Base-by-base conservation (phyloP, 2,797 vertebrate genomes). In the Gallinago nigripennis region DNA sequence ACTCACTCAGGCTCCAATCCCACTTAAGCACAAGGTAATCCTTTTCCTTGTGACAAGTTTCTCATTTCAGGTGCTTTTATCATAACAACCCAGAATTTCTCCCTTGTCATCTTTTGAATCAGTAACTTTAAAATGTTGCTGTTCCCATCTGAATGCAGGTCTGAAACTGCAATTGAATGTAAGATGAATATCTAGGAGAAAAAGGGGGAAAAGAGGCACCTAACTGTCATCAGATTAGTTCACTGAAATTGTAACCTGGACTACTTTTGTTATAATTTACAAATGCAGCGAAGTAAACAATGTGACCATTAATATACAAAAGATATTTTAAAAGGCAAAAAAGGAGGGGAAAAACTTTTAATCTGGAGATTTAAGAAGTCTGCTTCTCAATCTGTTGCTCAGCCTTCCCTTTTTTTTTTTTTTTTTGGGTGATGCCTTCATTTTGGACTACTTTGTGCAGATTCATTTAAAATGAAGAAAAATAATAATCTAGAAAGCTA, bases 41-140 rank as follows among this genome's bases (percentile, higher is more conserved):
- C 90, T 66, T 96, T 92, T 95, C 72, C 64, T 95, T 69, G 58
- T 86, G 82, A 95, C 71, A 95, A 63, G 39, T 95, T 97, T 97
- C 85, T 97, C 64, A 95, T 89, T 94, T 95, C 57, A 61, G 60
- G 65, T 73, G 69, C 84, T 92, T 92, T 91, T 65, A 84, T 80
- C 20, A 85, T 92, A 97, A 96, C 72, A 64, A 58, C 72, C 18
- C 54, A 75, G 76, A 95, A 95, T 94, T 94, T 97, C 71, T 97
- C 93, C 79, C 86, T 95, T 93, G 78, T 68, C 61, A 91, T 96
- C 75, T 94, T 96, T 95, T 96, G 94, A 97, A 97, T 96, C 91
- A 87, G 76, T 97, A 97, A 85, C 76, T 77, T 96, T 95, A 91
- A 97, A 97, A 96, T 90, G 80, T 72, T 81, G 46, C 60, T 91